phyloP scores from a whole-genome alignment of 2,888 invertebrate species.

The Diarsia rubi region DNA sequence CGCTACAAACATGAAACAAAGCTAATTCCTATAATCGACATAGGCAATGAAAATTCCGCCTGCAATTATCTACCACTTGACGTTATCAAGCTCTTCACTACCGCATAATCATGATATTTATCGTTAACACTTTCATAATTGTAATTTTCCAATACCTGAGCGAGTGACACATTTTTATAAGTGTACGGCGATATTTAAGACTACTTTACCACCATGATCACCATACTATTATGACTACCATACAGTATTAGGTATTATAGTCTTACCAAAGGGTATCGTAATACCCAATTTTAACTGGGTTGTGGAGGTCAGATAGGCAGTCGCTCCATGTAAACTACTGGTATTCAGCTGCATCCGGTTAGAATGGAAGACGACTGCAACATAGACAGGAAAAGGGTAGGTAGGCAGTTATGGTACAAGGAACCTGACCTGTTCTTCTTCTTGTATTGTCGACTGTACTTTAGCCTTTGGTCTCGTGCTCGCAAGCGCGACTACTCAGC shows the following conservation, averaged over 20 bases:
- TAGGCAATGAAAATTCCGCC: constrained; percentile 44
- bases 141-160: constrained; percentile 57
- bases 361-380: too few relatives aligned
- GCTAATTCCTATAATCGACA: constrained; percentile 10
- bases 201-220: too few relatives aligned
- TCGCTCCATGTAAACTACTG: too few relatives aligned
- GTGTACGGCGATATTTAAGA: neutral
- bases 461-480: neutral
- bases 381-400: too few relatives aligned
- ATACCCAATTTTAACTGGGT: too few relatives aligned
- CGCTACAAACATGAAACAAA: constrained; percentile 4
- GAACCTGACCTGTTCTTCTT: neutral
- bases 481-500: neutral
- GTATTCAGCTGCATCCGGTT: too few relatives aligned
- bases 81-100: constrained; percentile 49
- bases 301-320: too few relatives aligned
- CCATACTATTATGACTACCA: too few relatives aligned
- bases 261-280: too few relatives aligned
- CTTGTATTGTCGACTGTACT: neutral
- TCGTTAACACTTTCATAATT: constrained; percentile 46
- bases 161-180: constrained; percentile 47
- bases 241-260: too few relatives aligned
- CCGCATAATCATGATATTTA: constrained; percentile 51
- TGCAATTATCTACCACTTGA: constrained; percentile 32
- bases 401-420: too few relatives aligned